These are phyloP conservation scores for Pammene aurita DNA, from an alignment of 2,888 invertebrate species.

Conservation along the genomic window DNA sequence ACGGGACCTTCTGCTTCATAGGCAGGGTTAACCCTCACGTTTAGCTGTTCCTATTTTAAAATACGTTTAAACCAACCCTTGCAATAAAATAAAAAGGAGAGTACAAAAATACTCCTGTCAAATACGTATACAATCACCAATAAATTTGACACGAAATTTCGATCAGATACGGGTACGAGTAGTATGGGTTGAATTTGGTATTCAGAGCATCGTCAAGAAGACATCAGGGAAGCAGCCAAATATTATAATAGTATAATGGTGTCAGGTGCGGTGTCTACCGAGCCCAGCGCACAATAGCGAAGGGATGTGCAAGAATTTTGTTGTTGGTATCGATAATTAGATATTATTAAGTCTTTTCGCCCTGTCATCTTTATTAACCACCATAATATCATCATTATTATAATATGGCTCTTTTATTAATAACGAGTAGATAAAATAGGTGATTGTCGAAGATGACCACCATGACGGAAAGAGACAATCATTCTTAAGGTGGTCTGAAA, in stretches of 20 bases:
- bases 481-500: too few relatives aligned
- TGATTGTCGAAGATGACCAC: too few relatives aligned
- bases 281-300: conserved; percentile 27
- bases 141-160: conserved; percentile 69
- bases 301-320: conserved; percentile 23
- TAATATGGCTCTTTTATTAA: too few relatives aligned
- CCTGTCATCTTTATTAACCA: neutral
- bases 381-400: too few relatives aligned
- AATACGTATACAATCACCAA: conserved; percentile 68
- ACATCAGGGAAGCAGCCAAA: conserved; percentile 79
- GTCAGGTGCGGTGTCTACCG: conserved; percentile 73
- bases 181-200: conserved; percentile 70
- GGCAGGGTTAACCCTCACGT: too few relatives aligned
- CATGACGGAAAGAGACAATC: too few relatives aligned
- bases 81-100: conserved; percentile 57
- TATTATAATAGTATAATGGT: conserved; percentile 83
- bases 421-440: too few relatives aligned
- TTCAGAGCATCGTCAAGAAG: conserved; percentile 82
- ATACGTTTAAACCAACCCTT: conserved; percentile 23
- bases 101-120: conserved; percentile 57
- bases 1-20: too few relatives aligned
- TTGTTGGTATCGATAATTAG: conserved; percentile 48
- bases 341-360: conserved; percentile 3
- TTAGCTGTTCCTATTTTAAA: conserved; percentile 1
- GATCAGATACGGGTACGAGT: conserved; percentile 53